phyloP scores from a whole-genome alignment of 2,888 invertebrate species.

The Dendrolimus houi region DNA sequence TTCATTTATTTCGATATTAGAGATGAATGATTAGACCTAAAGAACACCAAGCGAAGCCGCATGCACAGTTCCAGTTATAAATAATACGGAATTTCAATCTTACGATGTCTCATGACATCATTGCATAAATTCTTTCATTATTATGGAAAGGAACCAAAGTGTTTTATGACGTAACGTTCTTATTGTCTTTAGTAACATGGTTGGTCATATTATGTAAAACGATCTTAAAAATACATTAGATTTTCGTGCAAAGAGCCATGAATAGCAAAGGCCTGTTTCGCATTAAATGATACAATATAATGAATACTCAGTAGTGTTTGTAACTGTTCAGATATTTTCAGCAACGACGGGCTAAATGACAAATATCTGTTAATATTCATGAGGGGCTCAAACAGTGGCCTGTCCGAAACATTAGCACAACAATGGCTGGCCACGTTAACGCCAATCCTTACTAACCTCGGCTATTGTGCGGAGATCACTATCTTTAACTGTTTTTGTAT shows the following conservation, averaged over 20 bases:
- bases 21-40: too few relatives aligned
- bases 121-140: background rate
- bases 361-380: constrained; percentile 68
- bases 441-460: constrained; percentile 46
- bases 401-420: constrained; percentile 57
- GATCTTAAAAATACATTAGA: background rate
- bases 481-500: constrained; percentile 39
- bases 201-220: background rate
- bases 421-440: constrained; percentile 46
- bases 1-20: too few relatives aligned
- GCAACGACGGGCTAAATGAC: constrained; percentile 42
- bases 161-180: background rate
- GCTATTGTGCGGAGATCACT: constrained; percentile 45
- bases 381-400: constrained; percentile 44
- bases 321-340: constrained; percentile 37
- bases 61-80: too few relatives aligned
- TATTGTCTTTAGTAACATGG: background rate
- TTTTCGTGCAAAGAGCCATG: background rate
- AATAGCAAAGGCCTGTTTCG: constrained; percentile 11
- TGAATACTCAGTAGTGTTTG: constrained; percentile 26
- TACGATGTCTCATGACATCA: background rate
- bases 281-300: constrained; percentile 19
- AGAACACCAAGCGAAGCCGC: too few relatives aligned
- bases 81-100: too few relatives aligned
- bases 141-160: too few relatives aligned